Conservation (phyloP, 2,113 vertebrate genomes). For the Terrapene triunguis region DNA sequence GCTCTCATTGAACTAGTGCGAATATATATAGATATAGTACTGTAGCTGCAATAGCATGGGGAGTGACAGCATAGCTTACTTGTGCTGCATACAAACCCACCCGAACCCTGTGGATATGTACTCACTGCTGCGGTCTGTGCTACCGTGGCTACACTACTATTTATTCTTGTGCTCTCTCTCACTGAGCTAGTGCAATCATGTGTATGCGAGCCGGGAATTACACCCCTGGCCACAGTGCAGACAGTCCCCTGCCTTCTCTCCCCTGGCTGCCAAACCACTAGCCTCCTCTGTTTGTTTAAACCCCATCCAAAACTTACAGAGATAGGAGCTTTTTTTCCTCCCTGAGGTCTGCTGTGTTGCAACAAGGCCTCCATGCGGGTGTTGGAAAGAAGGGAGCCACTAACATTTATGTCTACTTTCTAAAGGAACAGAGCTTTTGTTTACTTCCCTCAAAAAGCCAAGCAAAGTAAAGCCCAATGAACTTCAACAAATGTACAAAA, state of each 20-base stretch:
- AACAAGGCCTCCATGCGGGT: not conserved
- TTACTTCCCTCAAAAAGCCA: constrained; percentile 51
- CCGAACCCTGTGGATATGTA: not conserved
- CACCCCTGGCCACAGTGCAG: not conserved
- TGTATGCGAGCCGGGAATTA: not conserved
- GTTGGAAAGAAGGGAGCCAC: constrained; percentile 1
- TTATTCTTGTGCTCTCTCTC: not conserved
- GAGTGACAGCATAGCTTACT: not conserved
- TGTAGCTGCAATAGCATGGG: not conserved
- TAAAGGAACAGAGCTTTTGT: constrained; percentile 49
- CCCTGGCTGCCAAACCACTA: constrained; percentile 1
- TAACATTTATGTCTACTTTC: constrained; percentile 53
- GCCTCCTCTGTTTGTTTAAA: not conserved
- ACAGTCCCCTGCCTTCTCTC: not conserved
- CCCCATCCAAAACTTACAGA: not conserved
- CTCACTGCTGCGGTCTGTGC: not conserved
- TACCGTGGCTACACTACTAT: not conserved
- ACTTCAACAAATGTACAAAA: constrained; percentile 1
- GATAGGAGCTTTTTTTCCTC: not conserved
- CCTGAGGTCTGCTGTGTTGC: not conserved
- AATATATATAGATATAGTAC: not conserved
- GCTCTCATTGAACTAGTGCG: not conserved
- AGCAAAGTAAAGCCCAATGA: constrained; percentile 39
- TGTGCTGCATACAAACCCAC: not conserved
- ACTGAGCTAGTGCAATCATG: not conserved